Base-by-base conservation (phyloP, 2,888 invertebrate genomes). In the Leucoma salicis region DNA sequence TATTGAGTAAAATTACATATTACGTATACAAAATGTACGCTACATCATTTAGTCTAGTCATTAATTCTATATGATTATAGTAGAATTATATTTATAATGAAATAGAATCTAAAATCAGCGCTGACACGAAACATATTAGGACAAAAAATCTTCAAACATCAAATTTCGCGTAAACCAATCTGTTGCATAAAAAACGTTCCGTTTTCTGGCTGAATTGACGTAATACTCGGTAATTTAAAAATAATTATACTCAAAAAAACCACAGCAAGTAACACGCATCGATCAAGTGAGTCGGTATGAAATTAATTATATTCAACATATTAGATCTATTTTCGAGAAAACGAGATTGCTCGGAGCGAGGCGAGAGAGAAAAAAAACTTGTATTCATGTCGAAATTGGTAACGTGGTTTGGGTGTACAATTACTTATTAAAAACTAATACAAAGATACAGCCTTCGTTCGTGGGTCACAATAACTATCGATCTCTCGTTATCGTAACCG, bases 261-360 rank as follows among this genome's bases (percentile, higher is more conserved):
- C 56, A 58, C 49, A 49, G 45, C 64, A 69, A 75, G 78, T 78
- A 81, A 76, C 85, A 86, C 85, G 84, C 86, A 86, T 87, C 86
- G 82, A 87, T 86, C 86, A 86, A 62, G 66, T 63, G 65, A 70
- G 65, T 75, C 66, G 69, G 72, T 82, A 82, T 78, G 75, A 83
- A 84, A 86, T 85, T 86, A 87, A 87, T 87, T 87, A 85, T 82
- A 80, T 85, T 81, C 81, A 79, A 82, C 82, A 78, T 85, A 86
- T 86, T 82, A 85, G 84, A 82, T 83, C 82, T 83, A 80, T 87
- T 87, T 87, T 86, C 78, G 82, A 85, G 85, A 82, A 86, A 87
- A 87, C 84, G 75, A 85, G 85, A 82, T 82, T 78, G 85, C 78
- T 78, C 49, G 53, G 59, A 78, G 78, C 78, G 75, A 70, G 72